Evolutionary conservation across 2,113 vertebrate genomes (phyloP).

Genomic region (Hydropotes inermis): DNA sequence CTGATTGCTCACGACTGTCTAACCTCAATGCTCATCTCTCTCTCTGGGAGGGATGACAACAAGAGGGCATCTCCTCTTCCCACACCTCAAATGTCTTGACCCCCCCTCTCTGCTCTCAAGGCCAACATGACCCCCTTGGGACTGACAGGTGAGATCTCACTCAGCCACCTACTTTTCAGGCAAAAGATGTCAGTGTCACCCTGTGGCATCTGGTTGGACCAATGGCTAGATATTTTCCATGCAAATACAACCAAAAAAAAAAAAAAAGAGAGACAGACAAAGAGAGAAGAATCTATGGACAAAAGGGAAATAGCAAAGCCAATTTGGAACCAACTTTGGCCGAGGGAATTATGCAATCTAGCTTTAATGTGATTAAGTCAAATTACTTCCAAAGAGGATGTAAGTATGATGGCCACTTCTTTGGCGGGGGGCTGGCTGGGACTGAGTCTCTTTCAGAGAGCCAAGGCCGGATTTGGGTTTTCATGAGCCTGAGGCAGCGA

Average conservation of each 20-base stretch:
- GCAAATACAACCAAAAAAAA: neutral
- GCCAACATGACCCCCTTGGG: neutral
- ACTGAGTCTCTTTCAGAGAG: conserved; percentile 61
- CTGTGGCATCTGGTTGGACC: neutral
- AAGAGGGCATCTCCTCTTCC: too few relatives aligned
- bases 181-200: conserved; percentile 9
- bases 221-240: conserved; percentile 32
- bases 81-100: neutral
- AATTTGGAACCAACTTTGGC: conserved; percentile 54
- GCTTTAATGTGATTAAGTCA: conserved; percentile 61
- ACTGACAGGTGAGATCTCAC: neutral
- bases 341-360: conserved; percentile 56
- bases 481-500: conserved; percentile 46
- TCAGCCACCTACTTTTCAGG: neutral
- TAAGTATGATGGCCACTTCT: conserved; percentile 59
- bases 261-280: neutral
- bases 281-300: neutral
- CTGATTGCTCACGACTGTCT: rapidly evolving
- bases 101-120: neutral
- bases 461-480: conserved; percentile 65
- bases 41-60: neutral
- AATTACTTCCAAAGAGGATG: conserved; percentile 69
- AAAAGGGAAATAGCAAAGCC: conserved; percentile 48
- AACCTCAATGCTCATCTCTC: neutral
- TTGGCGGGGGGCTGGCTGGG: conserved; percentile 41